Conservation (phyloP, 2,113 vertebrate species). For the Perca schrenkii region DNA sequence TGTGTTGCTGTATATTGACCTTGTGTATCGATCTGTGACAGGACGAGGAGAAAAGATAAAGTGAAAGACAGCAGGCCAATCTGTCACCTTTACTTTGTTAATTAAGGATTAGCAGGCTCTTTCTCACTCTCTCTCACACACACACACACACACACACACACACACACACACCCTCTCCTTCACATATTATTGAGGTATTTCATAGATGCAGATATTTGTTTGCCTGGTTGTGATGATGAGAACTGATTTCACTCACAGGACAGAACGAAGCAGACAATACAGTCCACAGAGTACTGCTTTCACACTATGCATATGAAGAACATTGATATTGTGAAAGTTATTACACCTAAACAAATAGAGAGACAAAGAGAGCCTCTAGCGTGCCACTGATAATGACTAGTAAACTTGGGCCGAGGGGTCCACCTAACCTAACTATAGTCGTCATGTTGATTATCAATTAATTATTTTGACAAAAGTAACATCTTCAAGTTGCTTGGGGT, state of each 20-base stretch:
- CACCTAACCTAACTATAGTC: too few species aligned
- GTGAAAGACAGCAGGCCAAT: conserved; percentile 38
- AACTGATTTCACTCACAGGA: conserved; percentile 33
- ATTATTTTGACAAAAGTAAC: not conserved
- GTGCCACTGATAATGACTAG: not conserved
- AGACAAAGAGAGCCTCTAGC: not conserved
- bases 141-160: not conserved
- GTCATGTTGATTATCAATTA: not conserved
- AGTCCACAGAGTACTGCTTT: not conserved
- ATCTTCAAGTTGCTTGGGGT: not conserved
- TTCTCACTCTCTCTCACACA: conserved; percentile 25
- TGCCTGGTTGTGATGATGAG: conserved; percentile 11
- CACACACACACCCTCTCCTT: conserved; percentile 7
- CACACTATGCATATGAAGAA: not conserved
- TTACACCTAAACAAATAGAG: not conserved
- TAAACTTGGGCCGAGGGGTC: not conserved
- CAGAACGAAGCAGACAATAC: conserved; percentile 9
- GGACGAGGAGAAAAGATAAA: conserved; percentile 51
- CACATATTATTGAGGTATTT: conserved; percentile 16
- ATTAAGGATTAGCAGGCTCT: conserved; percentile 50
- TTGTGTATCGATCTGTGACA: conserved; percentile 50
- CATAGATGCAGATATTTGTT: conserved; percentile 28
- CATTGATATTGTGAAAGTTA: not conserved
- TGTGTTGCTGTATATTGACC: conserved; percentile 57
- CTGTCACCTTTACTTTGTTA: conserved; percentile 58